Base-by-base conservation (phyloP, 2,888 invertebrate genomes). In the Melieria crassipennis region DNA sequence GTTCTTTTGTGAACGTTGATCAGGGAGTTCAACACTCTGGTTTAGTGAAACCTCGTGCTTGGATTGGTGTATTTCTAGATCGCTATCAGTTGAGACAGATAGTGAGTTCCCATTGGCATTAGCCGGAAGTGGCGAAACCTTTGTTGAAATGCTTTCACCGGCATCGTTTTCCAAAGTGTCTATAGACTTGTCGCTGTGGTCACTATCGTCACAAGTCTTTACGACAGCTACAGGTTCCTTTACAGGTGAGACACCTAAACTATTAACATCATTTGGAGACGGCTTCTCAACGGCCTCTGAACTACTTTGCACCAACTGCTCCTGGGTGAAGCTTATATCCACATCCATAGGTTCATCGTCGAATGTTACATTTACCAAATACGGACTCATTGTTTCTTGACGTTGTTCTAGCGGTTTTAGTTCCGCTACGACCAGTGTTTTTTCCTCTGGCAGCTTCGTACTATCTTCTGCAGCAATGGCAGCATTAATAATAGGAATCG, bases 281-380 rank as follows among this genome's bases (percentile, higher is more conserved):
- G 43, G 16, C 73, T 73, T 47, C 16, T 50, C 50, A 57, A 9
- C 7, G 61, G 55, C 5, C 43, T 52, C n/a, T 72, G 50, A 3
- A 7, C 9, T 9, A 55, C 75, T 74, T 46, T 78, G 78, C 7
- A 81, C 57, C 64, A 79, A 71, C 60, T 82, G 80, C 73, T 79
- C 78, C 58, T 30, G 30, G 77, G 82, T 81, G 7, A 70, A 78
- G 69, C 77, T 78, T 56, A 83, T 75, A 46, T 83, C 83, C 50
- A 84, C 78, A 77, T 84, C 83, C 84, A 84, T 84, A 1, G 83
- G 82, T 65, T 84, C 83, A 65, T 70, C 75, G 50, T 71, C 72
- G 64, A 69, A 78, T 55, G 52, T 68, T 69, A 61, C 52, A 7
- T 46, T 6, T 5, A 30, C 57, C 5, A 30, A 30, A 30, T 30